Conservation (phyloP, 1,140 invertebrate species). For the Galendromus occidentalis region DNA sequence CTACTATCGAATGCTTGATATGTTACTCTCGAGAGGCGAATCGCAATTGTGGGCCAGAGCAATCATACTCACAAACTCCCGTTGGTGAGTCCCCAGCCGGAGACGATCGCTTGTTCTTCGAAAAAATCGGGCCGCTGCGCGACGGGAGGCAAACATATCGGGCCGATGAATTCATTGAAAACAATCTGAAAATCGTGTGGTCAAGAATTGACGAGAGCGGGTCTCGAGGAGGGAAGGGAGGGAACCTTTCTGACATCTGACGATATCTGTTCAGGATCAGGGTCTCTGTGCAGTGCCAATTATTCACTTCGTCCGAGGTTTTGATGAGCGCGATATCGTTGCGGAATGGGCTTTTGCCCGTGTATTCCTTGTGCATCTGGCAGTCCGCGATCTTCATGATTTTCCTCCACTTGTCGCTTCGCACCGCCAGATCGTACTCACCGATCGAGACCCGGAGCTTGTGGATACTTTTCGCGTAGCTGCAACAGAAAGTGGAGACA, state of each 20-base stretch:
- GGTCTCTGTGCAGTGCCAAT: too few relatives aligned
- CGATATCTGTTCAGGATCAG: too few relatives aligned
- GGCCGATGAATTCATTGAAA: not conserved
- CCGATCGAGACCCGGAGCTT: not conserved
- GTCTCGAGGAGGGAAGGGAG: too few relatives aligned
- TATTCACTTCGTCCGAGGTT: not conserved
- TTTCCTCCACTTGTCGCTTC: not conserved
- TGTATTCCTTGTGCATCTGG: not conserved
- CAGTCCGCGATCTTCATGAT: not conserved
- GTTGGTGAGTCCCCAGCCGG: not conserved
- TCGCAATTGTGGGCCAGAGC: too few relatives aligned
- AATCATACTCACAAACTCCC: too few relatives aligned
- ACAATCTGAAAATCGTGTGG: not conserved
- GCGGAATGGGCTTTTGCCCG: not conserved
- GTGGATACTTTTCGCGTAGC: too few relatives aligned
- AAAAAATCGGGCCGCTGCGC: not conserved
- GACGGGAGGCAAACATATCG: not conserved
- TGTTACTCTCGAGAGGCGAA: too few relatives aligned
- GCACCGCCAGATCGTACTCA: not conserved
- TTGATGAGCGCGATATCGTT: not conserved
- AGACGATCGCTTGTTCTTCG: not conserved
- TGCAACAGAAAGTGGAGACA: too few relatives aligned
- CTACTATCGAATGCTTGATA: too few relatives aligned
- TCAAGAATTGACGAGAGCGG: not conserved
- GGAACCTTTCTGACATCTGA: too few relatives aligned